Base-by-base conservation (phyloP, 2,888 invertebrate genomes). In the Neoscelio sp. region DNA sequence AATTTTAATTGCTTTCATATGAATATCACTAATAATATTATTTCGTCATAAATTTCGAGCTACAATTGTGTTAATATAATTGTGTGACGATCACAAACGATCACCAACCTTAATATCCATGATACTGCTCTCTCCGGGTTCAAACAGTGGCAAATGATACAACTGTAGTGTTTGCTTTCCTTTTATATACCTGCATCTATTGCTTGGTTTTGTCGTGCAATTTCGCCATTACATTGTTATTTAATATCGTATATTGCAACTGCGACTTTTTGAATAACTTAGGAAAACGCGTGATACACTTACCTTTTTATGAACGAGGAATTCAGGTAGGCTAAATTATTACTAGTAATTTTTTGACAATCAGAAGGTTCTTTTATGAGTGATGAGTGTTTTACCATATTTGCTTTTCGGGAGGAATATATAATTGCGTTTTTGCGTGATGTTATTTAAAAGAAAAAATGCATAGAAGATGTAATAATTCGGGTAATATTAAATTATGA, bases 31-130 rank as follows among this genome's bases (percentile, higher is more conserved):
- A n/a, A n/a, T n/a, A 10, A 35, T 35, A 35, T 35, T 35, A 35
- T 10, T 35, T 7, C 35, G 2, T 3, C 3, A 7, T 35, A 35
- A 35, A 35, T 5, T 35, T 10, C 46, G 12, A 33, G 10, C 33
- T 13, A 67, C 28, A 65, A 64, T 65, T 17, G 15, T 2, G 18
- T 35, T 56, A 56, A 58, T 65, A 74, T 35, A 76, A 62, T 62
- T 40, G 62, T 23, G 20, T 17, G 58, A 54, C 67, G 54, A 73
- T 50, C 30, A 64, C 12, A 68, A 68, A 62, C 30, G 12, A 75
- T 33, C 79, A 86, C 84, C n/a, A 82, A 88, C 88, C 87, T 87
- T 87, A 64, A 80, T 78, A 23, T 81, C 81, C 87, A 87, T 88
- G 70, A 58, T 81, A 50, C 67, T 78, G 67, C 62, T 76, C 58